Evolutionary conservation across 2,888 invertebrate genomes (phyloP), one percentile per base, ranked within the genome.

Genomic region (Perizoma flavofasciatum): DNA sequence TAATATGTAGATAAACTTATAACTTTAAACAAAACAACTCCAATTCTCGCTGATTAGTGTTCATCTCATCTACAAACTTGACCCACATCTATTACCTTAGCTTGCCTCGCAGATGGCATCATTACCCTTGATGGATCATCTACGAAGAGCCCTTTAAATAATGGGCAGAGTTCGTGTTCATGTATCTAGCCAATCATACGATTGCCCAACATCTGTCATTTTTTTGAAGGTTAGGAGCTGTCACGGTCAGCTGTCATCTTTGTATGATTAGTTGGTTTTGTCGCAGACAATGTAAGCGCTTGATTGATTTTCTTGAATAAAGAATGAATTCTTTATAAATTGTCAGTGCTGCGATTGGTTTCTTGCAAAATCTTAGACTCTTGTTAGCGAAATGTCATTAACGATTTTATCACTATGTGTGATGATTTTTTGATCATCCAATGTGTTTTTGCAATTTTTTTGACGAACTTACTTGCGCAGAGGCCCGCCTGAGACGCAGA

Each of bases 171-270:
- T 46, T 43, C 37, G 39, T 43, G 55, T 51, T 10, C 44, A 37
- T 56, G 52, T 56, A 56, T 56, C 55, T 52, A 52, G 44, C 44
- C 22, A 45, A 52, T 52, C 46, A 35, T 44, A 41, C 41, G 32
- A 53, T 56, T 61, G 39, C 52, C 40, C 43, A 59, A 55, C 49
- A 47, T n/a, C 44, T 45, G 53, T 54, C 49, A 41, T 56, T 61
- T 56, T 41, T 44, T 63, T 52, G 56, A 48, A 61, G 58, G 58
- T 57, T 50, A 64, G 37, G 58, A 57, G 55, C 62, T 56, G 58
- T 66, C 60, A 58, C 53, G 54, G 61, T 53, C 59, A 61, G 33
- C 69, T 70, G 54, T 48, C 48, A 41, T 22, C 22, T 22, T 22
- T 22, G 22, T 3, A 22, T 22, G 22, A 22, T 22, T 22, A 22